phyloP scores from a whole-genome alignment of 2,797 vertebrate genomes.

The Mus minutoides region DNA sequence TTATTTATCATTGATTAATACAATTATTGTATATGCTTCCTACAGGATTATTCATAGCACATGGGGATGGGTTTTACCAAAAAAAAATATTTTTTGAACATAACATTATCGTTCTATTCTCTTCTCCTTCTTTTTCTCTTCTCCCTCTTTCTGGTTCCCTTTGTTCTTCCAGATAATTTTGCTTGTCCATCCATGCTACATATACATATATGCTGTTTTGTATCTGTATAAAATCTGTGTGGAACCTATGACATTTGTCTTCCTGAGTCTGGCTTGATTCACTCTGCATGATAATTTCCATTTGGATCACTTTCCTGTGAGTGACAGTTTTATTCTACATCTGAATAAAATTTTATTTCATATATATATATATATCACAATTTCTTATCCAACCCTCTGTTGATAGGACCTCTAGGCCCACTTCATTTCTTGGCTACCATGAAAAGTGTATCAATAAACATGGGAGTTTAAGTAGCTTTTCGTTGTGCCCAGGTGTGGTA shows the following conservation, averaged over 20 bases:
- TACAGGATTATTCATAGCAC: neutral
- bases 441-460: neutral
- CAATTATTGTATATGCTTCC: neutral
- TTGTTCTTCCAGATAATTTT: neutral
- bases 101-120: no score
- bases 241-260: neutral
- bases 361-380: no score
- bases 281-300: neutral
- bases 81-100: neutral
- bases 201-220: no score
- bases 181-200: neutral
- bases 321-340: neutral
- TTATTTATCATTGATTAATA: neutral
- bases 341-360: neutral
- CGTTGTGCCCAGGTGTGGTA: neutral
- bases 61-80: neutral
- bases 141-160: no score
- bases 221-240: neutral
- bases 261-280: neutral
- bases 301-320: neutral
- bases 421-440: neutral
- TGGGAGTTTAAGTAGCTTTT: neutral
- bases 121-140: neutral
- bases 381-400: neutral
- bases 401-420: neutral